Conservation (phyloP, 2,113 vertebrate genomes). For the Promerops cafer region DNA sequence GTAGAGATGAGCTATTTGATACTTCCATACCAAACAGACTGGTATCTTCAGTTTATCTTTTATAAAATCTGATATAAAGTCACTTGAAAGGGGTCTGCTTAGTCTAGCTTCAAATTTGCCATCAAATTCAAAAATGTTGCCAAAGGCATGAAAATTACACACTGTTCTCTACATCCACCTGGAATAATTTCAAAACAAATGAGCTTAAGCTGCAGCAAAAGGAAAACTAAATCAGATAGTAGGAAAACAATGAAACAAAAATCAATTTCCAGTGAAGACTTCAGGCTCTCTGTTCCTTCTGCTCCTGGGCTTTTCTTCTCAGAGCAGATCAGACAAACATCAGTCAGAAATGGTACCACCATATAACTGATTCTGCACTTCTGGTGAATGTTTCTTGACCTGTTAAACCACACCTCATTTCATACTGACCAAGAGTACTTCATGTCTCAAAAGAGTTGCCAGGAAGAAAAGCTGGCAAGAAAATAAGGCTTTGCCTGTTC, state of each 20-base stretch:
- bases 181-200: background rate
- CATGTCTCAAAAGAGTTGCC: background rate
- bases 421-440: background rate
- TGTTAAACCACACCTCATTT: background rate
- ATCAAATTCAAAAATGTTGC: background rate
- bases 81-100: background rate
- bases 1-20: background rate
- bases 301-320: background rate
- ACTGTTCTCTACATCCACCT: background rate
- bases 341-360: background rate
- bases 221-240: background rate
- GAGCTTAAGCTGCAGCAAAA: background rate
- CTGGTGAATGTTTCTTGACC: background rate
- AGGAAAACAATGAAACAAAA: background rate
- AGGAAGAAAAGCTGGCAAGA: background rate
- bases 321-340: background rate
- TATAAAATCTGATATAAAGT: background rate
- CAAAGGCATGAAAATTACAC: background rate
- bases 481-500: background rate
- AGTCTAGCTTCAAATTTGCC: background rate
- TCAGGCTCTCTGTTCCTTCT: background rate
- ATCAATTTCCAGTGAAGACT: background rate
- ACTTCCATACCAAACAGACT: background rate
- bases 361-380: background rate
- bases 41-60: background rate